Percentiles rank a stretch among this genome's conserved stretches.
Conservation (phyloP, 2,113 vertebrate genomes). For the Petrocephalus microphthalmus region DNA sequence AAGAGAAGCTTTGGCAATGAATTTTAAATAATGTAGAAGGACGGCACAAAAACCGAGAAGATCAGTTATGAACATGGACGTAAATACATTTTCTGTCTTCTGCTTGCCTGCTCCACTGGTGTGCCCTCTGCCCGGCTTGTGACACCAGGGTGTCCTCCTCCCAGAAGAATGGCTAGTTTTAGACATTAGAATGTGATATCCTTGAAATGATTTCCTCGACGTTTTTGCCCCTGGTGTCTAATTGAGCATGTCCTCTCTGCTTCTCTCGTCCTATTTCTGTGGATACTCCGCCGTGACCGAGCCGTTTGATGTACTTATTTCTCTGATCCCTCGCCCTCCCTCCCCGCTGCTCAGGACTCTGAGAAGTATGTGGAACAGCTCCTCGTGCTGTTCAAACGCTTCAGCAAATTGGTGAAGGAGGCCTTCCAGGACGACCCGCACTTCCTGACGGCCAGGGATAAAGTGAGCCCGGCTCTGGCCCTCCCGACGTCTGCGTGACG, state of each 20-base stretch:
- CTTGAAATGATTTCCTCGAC: neutral
- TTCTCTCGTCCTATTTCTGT: neutral
- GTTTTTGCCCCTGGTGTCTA: neutral
- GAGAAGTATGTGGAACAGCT: slow-evolving; percentile 98
- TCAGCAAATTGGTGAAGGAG: slow-evolving; percentile 97
- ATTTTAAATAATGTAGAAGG: too few relatives aligned
- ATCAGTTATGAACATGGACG: too few relatives aligned
- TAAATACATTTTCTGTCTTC: too few relatives aligned
- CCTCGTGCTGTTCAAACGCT: slow-evolving; percentile 94
- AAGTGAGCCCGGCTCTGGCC: slow-evolving; percentile 57
- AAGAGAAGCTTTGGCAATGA: too few relatives aligned
- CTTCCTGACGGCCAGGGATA: slow-evolving; percentile 96
- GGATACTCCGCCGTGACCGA: neutral
- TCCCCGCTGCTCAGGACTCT: neutral
- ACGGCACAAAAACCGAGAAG: too few relatives aligned
- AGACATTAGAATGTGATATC: neutral
- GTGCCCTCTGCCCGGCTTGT: neutral
- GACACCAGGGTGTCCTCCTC: neutral
- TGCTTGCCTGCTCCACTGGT: neutral
- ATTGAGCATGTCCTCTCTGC: neutral
- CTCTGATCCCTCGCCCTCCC: neutral
- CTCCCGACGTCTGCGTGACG: neutral
- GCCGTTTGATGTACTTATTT: neutral
- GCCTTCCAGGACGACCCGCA: slow-evolving; percentile 97
- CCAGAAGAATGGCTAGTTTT: neutral